Conservation (phyloP, 2,797 vertebrate genomes). For the Anas flavirostris region DNA sequence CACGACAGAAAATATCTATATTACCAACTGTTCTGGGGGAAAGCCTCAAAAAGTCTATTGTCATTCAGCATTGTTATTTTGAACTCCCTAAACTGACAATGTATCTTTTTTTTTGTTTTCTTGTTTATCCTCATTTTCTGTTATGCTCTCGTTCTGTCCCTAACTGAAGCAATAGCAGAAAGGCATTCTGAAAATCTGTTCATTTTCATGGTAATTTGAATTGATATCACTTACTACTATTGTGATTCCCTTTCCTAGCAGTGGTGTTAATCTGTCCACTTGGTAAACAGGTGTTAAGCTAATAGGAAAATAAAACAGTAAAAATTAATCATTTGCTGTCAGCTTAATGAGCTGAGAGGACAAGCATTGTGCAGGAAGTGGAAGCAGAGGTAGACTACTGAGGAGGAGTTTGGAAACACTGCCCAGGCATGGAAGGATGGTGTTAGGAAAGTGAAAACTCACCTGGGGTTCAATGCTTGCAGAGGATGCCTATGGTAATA, state of each 20-base stretch:
- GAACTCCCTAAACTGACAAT: neutral
- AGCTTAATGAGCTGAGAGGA: neutral
- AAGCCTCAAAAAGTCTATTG: neutral
- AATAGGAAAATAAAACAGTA: neutral
- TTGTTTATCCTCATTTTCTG: neutral
- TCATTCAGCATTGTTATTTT: neutral
- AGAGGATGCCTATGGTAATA: neutral
- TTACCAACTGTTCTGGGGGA: neutral
- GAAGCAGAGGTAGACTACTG: neutral
- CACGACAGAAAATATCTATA: neutral
- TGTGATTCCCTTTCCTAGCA: neutral
- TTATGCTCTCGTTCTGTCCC: neutral
- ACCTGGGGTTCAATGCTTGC: neutral
- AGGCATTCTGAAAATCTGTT: neutral
- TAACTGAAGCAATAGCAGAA: neutral
- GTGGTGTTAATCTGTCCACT: neutral
- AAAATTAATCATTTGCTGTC: neutral
- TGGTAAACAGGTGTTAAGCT: neutral
- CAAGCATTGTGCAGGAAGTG: neutral
- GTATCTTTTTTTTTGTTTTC: neutral
- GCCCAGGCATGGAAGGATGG: neutral
- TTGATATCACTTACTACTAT: neutral
- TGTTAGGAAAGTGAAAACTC: neutral
- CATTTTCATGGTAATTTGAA: neutral
- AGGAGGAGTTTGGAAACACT: neutral